Evolutionary conservation across 2,888 invertebrate species (phyloP), one percentile per base, ranked within the genome.

Genomic region (Uropetala carovei): DNA sequence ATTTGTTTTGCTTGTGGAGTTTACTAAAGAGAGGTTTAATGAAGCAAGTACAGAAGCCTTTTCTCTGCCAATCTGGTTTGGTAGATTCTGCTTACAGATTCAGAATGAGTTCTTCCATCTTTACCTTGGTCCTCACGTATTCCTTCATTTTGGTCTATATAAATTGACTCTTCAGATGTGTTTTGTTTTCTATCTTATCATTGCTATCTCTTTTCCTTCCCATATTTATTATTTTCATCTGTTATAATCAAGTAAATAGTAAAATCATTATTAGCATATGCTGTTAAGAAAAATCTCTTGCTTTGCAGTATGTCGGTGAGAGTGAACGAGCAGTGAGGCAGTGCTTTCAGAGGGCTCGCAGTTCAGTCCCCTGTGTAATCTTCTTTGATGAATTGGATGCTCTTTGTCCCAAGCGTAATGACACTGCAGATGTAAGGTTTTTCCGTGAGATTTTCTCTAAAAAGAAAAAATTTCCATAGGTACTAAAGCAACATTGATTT

Each of bases 321-420:
- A 99, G 99, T 95, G 99, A 99, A 95, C 96, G 98, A 94, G 99
- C 99, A 0, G 99, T 99, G 0, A 96, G 99, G n/a, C 98, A 98
- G 56, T 98, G 99, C 94, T 99, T 99, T 95, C 97, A 98, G 94
- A 96, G 99, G 93, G 99, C 99, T 0, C 96, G 98, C 84, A 99
- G 99, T 95, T 99, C 99, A 0, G 97, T 98, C 0, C 99, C 99
- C 0, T 99, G 99, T 94, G 99, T 99, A 5, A 99, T 99, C 95
- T 99, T 99, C 95, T 99, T 99, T 94, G 99, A 99, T 94, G 99
- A 99, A 95, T 96, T 99, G 93, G 99, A 99, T 95, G 98, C 99
- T 0, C 95, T 99, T 59, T 99, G 99, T 94, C 99, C 99, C 0
- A 97, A 98, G 94, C 96, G 99, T 94, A 97, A 97, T 10, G 97